A percentile compares a stretch with the other conserved stretches of the same genome.
phyloP scores from a whole-genome alignment of 2,888 invertebrate genomes.

The Leptopilina drosophilae region DNA sequence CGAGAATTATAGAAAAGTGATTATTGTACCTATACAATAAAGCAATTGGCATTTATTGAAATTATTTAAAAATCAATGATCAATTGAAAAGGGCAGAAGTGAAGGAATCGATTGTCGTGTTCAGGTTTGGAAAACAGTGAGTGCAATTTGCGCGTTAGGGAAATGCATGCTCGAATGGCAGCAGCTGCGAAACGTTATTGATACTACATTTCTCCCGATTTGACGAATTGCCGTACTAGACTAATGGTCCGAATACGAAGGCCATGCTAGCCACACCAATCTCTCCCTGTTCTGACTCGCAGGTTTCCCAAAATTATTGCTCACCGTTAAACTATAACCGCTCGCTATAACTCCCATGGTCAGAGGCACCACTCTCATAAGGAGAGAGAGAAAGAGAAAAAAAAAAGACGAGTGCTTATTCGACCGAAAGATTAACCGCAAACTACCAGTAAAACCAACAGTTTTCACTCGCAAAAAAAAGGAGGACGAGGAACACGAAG shows the following conservation, averaged over 20 bases:
- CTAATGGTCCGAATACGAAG: conserved; percentile 74
- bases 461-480: not conserved
- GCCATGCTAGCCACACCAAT: conserved; percentile 51
- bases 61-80: conserved; percentile 27
- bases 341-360: conserved; percentile 61
- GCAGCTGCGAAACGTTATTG: conserved; percentile 76
- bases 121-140: conserved; percentile 54
- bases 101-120: conserved; percentile 56
- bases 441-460: conserved; percentile 16
- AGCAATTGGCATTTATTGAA: conserved; percentile 16
- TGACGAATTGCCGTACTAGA: conserved; percentile 75
- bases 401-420: conserved; percentile 36
- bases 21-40: too few relatives aligned
- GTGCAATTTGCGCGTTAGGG: conserved; percentile 70
- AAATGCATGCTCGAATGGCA: conserved; percentile 75
- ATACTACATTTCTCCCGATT: conserved; percentile 77
- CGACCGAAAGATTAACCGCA: conserved; percentile 46
- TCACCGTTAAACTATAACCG: conserved; percentile 69
- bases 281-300: conserved; percentile 51
- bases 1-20: not conserved
- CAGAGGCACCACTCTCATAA: not conserved
- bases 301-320: conserved; percentile 62
- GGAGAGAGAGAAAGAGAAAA: not conserved
- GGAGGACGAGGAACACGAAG: not conserved
- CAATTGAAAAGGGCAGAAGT: conserved; percentile 46